Base-by-base conservation (phyloP, 2,113 vertebrate species). In the Rhegmatorhina hoffmannsi region DNA sequence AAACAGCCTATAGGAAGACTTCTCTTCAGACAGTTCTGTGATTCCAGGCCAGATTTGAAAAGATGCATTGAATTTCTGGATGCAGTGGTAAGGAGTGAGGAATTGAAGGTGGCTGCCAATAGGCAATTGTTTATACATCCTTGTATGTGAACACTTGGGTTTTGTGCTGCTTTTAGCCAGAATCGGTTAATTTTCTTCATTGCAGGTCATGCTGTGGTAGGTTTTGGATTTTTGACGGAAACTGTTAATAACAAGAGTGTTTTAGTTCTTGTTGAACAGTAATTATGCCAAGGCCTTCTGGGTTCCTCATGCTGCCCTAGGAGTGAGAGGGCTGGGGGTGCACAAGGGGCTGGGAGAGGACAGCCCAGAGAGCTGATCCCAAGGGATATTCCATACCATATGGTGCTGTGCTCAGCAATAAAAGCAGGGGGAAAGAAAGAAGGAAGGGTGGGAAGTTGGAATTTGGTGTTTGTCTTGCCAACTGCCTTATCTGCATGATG, bases 1-100 rank as follows among this genome's bases (percentile, higher is more conserved):
- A 98, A 98, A 95, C 99, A 99, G 94, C 99, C 99, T 0, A 99
- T 99, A 62, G 99, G 99, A 80, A 98, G 98, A 87, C 98, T 98
- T 93, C 98, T 99, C 76, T 99, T 99, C 97, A 98, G 99, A 88
- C 98, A 99, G 93, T 99, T 99, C 97, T 99, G 99, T 91, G 98
- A 98, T 84, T 98, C 98, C 14, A 98, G 97, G 90, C 96, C 96
- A 43, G 97, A 98, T 75, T 96, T 99, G 83, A 98, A 98, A 96
- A 97, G 97, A 84, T 98, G 98, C 93, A 98, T 99, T 58, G 98
- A 99, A 86, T 99, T 99, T 90, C 97, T 99, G 97, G 99, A 99
- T 73, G 97, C 98, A 55, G 99, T 99, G 98, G 99, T 99, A 97
- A 99, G 99, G n/a, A 88, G 29, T 75, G 44, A 90, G 36, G 69